Base-by-base conservation (phyloP, 1,140 invertebrate genomes). In the Nautilus pompilius region DNA sequence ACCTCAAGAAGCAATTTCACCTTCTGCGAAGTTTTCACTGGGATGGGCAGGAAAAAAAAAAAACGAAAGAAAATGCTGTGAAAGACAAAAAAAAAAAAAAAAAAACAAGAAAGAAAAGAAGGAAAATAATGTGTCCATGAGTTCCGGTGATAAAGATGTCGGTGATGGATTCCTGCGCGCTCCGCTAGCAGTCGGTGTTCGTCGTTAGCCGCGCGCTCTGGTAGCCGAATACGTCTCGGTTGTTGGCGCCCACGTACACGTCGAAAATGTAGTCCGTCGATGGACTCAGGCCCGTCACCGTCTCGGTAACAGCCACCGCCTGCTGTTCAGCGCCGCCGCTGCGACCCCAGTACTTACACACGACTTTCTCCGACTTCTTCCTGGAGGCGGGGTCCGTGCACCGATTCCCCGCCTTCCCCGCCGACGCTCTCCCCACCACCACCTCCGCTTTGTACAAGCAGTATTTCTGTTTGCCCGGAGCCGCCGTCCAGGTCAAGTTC, bases 401-500 rank as follows among this genome's bases (percentile, higher is more conserved):
- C 24, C 29, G 49, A 28, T 22, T 22, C 29, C 17, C 15, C 8
- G 26, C 49, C 6, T 53, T 53, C 26, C 5, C 15, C 15, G 26
- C 29, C 5, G 49, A 17, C 5, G 5, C 29, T 22, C 17, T 53
- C 29, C 17, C 24, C 4, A 5, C 15, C 17, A 6, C 13, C 5
- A 6, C 17, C 4, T 53, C 49, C 46, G 73, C 72, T 53, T 71
- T 62, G 53, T 80, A 79, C n/a, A 82, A 58, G 65, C 80, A 82
- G 55, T 80, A 82, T 20, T 63, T 72, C n/a, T 78, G 76, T 49
- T 74, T 72, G 15, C 75, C 71, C 20, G 73, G 68, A 1, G 70
- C 65, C 8, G 68, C 69, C 55, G 70, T 63, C 79, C 79, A 82
- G 4, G 72, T 70, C 0, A 82, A 60, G 15, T 74, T 81, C 22